Evolutionary conservation across 2,113 vertebrate genomes (phyloP), one percentile per base, ranked within the genome.

Genomic region (Peromyscus polionotus): DNA sequence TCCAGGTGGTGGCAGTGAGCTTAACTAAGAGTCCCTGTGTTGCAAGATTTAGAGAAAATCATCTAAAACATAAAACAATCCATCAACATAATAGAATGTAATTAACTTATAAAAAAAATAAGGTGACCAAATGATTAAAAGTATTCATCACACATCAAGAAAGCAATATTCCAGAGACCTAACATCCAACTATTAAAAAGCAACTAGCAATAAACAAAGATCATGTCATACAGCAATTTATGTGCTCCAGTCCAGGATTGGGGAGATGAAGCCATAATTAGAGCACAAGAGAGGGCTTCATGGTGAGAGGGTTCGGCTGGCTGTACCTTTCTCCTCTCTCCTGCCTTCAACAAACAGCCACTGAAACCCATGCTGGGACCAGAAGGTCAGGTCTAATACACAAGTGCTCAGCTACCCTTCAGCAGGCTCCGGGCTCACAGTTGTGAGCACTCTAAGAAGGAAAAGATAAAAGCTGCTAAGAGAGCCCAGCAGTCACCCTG

Each of bases 51-150:
- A 97, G 92, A 92, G 87, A 84, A 92, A 97, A 95, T 96, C 93
- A 94, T 96, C 93, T 97, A 97, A 97, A 97, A 97, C 93, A 97
- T 97, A 94, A 98, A 98, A 97, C 83, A 97, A 98, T 97, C 91
- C 94, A 97, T 97, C 98, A 97, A 96, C 93, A 95, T 97, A 98
- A 98, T 94, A 97, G 97, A 96, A 98, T 97, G 86, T 97, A 98
- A 97, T 98, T 97, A 98, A 97, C 95, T 97, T 97, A 94, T 96
- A 51, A 87, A 95, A 95, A 95, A 96, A 96, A 96, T 87, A 96
- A 95, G 86, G 73, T 97, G 97, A 95, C 94, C 95, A 94, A 94
- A 97, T 94, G 95, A 97, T 97, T 96, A 98, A 97, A 97, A 97
- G 94, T 97, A 98, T 97, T 97, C 94, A 97, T 96, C 96, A 97